Conservation (phyloP, 1,140 invertebrate genomes). For the Nylanderia fulva region DNA sequence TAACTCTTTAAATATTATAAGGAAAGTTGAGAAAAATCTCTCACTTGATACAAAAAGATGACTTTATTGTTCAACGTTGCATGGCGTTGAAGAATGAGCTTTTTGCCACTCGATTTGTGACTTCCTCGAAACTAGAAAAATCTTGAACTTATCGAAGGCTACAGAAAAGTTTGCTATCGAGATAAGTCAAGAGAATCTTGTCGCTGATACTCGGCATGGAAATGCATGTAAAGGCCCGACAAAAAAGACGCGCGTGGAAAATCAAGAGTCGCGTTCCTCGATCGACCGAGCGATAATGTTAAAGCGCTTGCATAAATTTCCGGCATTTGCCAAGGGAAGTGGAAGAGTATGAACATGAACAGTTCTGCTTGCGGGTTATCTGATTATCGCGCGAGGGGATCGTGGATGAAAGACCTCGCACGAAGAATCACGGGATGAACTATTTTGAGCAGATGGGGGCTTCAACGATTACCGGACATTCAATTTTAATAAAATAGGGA, state of each 20-base stretch:
- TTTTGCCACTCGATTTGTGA: not conserved
- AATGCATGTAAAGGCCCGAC: conserved; percentile 53
- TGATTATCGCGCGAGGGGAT: conserved; percentile 67
- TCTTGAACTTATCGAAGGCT: conserved; percentile 37
- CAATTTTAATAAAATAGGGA: not conserved
- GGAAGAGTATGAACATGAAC: conserved; percentile 69
- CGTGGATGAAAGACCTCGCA: conserved; percentile 36
- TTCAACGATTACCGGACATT: not conserved
- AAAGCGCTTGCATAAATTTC: conserved; percentile 74
- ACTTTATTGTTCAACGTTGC: not conserved
- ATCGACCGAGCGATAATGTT: conserved; percentile 66
- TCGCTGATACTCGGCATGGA: conserved; percentile 57
- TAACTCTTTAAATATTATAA: no score
- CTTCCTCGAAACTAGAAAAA: conserved; percentile 29
- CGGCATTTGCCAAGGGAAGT: conserved; percentile 70
- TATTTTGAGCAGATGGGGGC: not conserved
- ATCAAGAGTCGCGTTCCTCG: conserved; percentile 60
- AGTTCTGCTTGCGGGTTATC: conserved; percentile 60
- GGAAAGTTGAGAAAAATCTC: no score
- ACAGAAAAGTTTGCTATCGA: not conserved
- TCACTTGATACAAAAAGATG: not conserved
- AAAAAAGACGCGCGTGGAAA: conserved; percentile 57
- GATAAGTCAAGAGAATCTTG: conserved; percentile 60
- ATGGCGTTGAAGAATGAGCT: not conserved
- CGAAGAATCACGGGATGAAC: conserved; percentile 59